Evolutionary conservation across 1,140 invertebrate genomes (phyloP).

Genomic region (Drosophila lini): DNA sequence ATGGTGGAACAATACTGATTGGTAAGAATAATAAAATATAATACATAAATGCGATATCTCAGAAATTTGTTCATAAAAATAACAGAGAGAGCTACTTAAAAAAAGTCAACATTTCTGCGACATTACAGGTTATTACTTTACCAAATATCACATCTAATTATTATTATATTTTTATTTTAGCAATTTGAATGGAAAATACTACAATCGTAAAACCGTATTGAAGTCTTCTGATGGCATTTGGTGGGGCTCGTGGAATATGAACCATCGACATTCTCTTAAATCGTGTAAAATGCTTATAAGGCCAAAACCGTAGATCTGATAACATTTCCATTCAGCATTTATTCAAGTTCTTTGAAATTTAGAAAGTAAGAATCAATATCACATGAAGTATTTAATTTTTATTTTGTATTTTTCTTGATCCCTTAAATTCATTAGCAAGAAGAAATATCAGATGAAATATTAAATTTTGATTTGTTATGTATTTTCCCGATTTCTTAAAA

Average conservation of each 20-base stretch:
- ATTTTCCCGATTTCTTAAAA: neutral
- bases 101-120: neutral
- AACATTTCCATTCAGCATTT: neutral
- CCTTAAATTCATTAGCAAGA: neutral
- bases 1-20: neutral
- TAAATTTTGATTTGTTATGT: neutral
- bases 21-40: neutral
- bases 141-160: neutral
- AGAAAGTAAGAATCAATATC: neutral
- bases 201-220: neutral
- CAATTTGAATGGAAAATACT: slow-evolving; percentile 5
- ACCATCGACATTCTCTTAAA: neutral
- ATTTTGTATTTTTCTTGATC: neutral
- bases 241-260: slow-evolving; percentile 4
- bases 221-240: neutral
- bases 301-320: neutral
- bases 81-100: neutral
- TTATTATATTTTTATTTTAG: neutral
- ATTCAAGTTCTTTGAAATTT: too few species aligned
- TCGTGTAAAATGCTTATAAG: slow-evolving; percentile 14
- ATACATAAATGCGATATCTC: neutral
- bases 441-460: too few species aligned
- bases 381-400: neutral
- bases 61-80: neutral
- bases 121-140: neutral